Base-by-base conservation (phyloP, 2,797 vertebrate genomes). In the Bovichtus variegatus region DNA sequence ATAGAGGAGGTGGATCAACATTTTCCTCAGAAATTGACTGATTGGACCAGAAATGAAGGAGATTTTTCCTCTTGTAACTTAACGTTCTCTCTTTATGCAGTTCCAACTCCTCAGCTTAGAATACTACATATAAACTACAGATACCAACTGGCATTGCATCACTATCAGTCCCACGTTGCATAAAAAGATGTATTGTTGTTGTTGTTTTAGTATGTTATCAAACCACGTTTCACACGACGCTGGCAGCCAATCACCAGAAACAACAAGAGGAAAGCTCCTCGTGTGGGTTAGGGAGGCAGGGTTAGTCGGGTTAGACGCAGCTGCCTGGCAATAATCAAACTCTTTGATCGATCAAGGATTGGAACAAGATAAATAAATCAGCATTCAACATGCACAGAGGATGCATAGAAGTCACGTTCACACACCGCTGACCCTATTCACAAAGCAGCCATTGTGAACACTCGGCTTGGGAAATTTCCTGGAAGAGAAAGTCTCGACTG, bases 301-400 rank as follows among this genome's bases (percentile, higher is more conserved):
- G 73, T 95, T 95, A 95, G 94, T 95, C 21, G 15, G 72, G 89
- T 94, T 94, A 95, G 73, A 58, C 27, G 25, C 70, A 79, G 71
- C 74, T 69, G 81, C 87, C 85, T 75, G 82, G 66, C 62, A 82
- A 73, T 49, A 63, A 82, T 90, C 83, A 81, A 78, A 86, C 53
- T 36, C 59, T 72, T 53, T 2, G 41, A 79, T 57, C 53, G 66
- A 65, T 77, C 58, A 15, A 73, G 3, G 65, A 78, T n/a, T 40
- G 51, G 49, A 64, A 51, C 44, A 49, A 46, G 15, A 76, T 64
- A 59, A 74, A 63, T 64, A 81, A 36, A 67, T 78, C 68, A 47
- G 73, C 80, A 83, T 65, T 85, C 71, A 62, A 65, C 97, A 96
- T 97, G 97, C 97, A 80, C 80, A 92, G 46, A 74, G 91, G 96